phyloP scores from a whole-genome alignment of 2,888 invertebrate species.

The Nycteola revayana region DNA sequence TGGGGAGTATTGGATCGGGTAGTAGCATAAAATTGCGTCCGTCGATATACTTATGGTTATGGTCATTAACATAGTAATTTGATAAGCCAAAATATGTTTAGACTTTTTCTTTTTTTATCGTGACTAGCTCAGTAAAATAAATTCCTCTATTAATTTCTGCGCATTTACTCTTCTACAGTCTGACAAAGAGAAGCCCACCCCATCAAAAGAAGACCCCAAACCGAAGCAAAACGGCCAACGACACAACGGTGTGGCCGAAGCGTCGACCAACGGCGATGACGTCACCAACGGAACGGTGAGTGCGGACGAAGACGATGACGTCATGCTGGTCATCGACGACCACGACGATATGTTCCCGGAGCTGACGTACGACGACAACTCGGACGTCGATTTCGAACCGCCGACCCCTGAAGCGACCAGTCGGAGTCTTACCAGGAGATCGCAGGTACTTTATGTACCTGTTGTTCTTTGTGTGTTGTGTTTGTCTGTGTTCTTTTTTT shows the following conservation, averaged over 20 bases:
- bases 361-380: conserved; percentile 69
- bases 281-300: conserved; percentile 52
- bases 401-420: conserved; percentile 52
- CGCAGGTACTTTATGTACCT: conserved; percentile 62
- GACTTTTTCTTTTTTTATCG: no score
- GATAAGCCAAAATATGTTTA: no score
- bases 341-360: conserved; percentile 74
- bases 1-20: no score
- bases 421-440: conserved; percentile 66
- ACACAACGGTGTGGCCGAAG: conserved; percentile 43
- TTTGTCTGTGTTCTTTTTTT: no score
- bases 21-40: no score
- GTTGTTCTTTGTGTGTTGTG: no score
- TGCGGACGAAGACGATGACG: conserved; percentile 53
- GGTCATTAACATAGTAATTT: no score
- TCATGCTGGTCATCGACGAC: conserved; percentile 50
- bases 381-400: conserved; percentile 61
- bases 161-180: conserved; percentile 39
- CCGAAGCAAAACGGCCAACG: conserved; percentile 54
- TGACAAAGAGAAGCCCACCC: conserved; percentile 38
- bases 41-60: no score
- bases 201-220: conserved; percentile 28
- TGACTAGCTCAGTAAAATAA: no score
- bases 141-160: no score
- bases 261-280: conserved; percentile 34